These are phyloP conservation scores for Drosophila tsacasi DNA, from an alignment of 1,140 invertebrate genomes.

Conservation along the genomic window DNA sequence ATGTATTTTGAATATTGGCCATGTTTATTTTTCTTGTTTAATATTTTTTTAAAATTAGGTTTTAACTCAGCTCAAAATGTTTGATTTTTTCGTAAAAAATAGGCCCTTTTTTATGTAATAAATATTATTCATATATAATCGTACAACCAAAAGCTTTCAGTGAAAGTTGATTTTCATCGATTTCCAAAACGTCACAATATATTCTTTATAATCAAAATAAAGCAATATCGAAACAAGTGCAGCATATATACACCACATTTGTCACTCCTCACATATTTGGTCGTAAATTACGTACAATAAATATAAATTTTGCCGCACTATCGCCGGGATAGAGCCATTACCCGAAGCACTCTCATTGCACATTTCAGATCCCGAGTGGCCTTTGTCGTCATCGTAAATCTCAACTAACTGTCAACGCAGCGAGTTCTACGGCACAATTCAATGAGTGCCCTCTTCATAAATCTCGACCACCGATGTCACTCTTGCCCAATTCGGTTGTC, in stretches of 20 bases:
- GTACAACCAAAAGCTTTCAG: too few species aligned
- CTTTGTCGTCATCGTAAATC: constrained; percentile 68
- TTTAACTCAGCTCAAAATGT: too few species aligned
- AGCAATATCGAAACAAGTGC: not conserved
- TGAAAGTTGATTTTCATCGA: too few species aligned
- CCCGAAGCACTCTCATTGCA: constrained; percentile 16
- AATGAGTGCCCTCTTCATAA: constrained; percentile 75
- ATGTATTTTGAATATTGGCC: too few species aligned
- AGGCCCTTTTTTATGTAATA: too few species aligned
- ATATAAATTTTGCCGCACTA: constrained; percentile 34
- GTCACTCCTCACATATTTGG: not conserved
- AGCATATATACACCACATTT: not conserved
- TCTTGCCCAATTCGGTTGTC: constrained; percentile 22
- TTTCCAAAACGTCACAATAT: not conserved
- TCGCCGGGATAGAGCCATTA: constrained; percentile 42
- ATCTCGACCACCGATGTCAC: constrained; percentile 47
- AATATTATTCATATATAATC: too few species aligned
- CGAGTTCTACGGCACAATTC: constrained; percentile 75
- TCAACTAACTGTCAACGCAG: constrained; percentile 72
- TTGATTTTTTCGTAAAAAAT: too few species aligned
- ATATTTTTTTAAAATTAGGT: too few species aligned
- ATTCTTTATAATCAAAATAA: not conserved
- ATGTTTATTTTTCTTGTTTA: too few species aligned
- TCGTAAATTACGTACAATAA: constrained; percentile 28
- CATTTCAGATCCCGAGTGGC: constrained; percentile 22